Percentiles rank a stretch among this genome's conserved stretches.
phyloP scores from a whole-genome alignment of 1,140 invertebrate genomes.

The Wiebesia pumilae region DNA sequence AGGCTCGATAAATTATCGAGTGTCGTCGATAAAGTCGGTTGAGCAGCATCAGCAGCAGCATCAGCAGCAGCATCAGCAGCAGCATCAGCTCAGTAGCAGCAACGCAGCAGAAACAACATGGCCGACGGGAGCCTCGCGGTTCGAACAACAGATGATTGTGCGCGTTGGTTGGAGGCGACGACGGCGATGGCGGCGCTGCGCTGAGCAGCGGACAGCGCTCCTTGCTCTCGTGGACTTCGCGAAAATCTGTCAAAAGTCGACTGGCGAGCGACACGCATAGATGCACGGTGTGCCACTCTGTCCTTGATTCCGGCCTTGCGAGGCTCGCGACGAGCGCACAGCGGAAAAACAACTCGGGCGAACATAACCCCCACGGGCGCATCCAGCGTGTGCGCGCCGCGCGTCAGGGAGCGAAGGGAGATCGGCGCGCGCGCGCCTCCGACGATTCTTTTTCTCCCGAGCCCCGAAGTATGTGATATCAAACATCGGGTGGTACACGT shows the following conservation, averaged over 20 bases:
- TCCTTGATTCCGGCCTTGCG: slow-evolving; percentile 10
- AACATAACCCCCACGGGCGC: slow-evolving; percentile 31
- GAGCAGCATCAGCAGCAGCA: no score
- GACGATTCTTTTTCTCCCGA: slow-evolving; percentile 7
- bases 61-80: no score
- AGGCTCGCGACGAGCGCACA: neutral
- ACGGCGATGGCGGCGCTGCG: neutral
- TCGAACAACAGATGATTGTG: neutral
- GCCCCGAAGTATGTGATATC: slow-evolving; percentile 32
- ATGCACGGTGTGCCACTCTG: neutral
- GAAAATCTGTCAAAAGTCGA: slow-evolving; percentile 35
- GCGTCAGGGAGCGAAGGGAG: neutral
- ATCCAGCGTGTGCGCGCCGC: neutral
- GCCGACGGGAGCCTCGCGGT: neutral
- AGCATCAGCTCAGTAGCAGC: no score
- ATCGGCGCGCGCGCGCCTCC: slow-evolving; percentile 33
- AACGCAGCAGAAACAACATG: neutral
- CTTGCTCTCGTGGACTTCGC: neutral
- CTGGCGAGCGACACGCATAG: neutral
- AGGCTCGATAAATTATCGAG: no score
- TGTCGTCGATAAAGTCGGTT: no score
- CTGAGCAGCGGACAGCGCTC: neutral
- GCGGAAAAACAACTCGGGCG: neutral
- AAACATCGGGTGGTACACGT: neutral
- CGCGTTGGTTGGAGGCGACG: neutral